Evolutionary conservation across 2,113 vertebrate species (phyloP), one percentile per base, ranked within the genome.

Genomic region (Oncorhynchus clarkii): DNA sequence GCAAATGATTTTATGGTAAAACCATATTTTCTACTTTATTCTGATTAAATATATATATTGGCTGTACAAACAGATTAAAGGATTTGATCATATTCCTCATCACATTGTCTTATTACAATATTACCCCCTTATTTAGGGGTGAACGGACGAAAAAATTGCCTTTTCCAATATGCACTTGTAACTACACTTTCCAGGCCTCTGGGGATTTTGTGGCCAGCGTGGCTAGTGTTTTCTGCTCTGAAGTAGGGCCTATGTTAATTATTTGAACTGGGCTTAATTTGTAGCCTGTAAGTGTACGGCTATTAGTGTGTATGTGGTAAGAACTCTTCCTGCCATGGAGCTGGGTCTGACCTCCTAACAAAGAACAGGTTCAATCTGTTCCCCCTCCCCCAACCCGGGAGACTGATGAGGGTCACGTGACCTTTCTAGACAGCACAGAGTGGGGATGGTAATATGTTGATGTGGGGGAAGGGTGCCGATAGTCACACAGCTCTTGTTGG

Each of bases 281-380:
- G 62, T 7, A 59, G 65, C 11, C 24, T 67, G 39, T 2, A 67
- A 45, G 39, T 89, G 89, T 91, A 11, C 92, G 0, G 88, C 93
- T 95, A 88, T 92, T 95, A 90, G 67, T 77, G 70, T 79, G 18
- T 79, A 60, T 84, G 80, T 82, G 96, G 96, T 95, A 94, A 79
- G 22, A 81, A 82, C 48, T 82, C 75, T 91, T 89, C 86, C 84
- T 88, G 90, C 87, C 86, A 79, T 88, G 90, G 91, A 91, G 93
- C 91, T 78, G 80, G 84, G 87, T 76, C 84, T 95, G 96, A 96
- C 96, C 96, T 93, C 95, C 87, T 91, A 95, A 93, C 96, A 94
- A 92, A 95, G 95, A 95, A 94, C 96, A 94, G 95, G 91, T 93
- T 94, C 81, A 88, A 93, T 90, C 89, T 87, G 88, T 90, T 84